Evolutionary conservation across 1,140 invertebrate genomes (phyloP).

Genomic region (Protaetia brevitarsis): DNA sequence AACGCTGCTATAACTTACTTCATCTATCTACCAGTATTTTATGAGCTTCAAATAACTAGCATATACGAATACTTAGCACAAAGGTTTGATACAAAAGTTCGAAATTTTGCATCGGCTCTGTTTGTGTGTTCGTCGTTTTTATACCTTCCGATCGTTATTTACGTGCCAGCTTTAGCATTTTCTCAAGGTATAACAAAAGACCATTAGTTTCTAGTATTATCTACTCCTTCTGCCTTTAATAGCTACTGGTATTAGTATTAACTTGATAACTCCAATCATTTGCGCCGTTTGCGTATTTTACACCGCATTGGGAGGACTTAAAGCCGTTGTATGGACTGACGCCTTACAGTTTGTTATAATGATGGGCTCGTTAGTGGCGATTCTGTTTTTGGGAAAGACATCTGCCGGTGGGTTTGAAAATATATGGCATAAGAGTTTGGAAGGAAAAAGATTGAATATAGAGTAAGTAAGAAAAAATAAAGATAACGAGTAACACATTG

Average conservation of each 20-base stretch:
- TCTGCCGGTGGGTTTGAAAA: constrained; percentile 61
- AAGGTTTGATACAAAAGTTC: constrained; percentile 50
- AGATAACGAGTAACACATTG: not conserved
- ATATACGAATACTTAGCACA: constrained; percentile 62
- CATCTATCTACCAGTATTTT: constrained; percentile 62
- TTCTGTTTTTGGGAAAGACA: constrained; percentile 49
- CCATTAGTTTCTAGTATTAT: not conserved
- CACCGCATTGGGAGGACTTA: constrained; percentile 69
- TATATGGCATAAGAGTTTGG: constrained; percentile 49
- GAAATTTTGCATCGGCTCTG: constrained; percentile 57
- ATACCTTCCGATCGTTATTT: constrained; percentile 57
- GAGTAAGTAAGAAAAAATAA: constrained; percentile 23
- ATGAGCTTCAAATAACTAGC: constrained; percentile 66
- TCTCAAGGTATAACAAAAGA: constrained; percentile 49
- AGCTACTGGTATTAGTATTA: constrained; percentile 66
- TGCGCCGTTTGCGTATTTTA: constrained; percentile 74
- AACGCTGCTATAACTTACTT: constrained; percentile 59
- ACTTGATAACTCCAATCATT: constrained; percentile 62
- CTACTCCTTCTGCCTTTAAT: constrained; percentile 37
- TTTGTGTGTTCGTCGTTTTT: constrained; percentile 51
- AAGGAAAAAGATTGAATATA: constrained; percentile 50
- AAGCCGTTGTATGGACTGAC: constrained; percentile 70
- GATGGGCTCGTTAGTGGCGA: constrained; percentile 55
- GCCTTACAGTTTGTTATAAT: constrained; percentile 65
- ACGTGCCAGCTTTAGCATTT: constrained; percentile 58